Base-by-base conservation (phyloP, 2,888 invertebrate genomes). In the Melanchra persicariae region DNA sequence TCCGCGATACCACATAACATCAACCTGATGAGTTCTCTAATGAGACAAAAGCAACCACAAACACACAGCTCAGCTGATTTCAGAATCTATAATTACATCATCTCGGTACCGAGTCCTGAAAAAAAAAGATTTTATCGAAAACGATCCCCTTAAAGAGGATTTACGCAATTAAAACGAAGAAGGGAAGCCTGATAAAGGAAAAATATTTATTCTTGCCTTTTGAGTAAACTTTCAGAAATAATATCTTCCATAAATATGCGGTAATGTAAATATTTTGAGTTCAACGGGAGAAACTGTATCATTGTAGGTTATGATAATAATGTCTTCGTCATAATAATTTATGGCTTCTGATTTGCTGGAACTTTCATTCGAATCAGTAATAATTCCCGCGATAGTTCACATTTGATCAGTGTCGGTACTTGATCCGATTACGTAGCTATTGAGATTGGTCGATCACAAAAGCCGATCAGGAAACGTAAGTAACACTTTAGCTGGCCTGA, bases 141-240 rank as follows among this genome's bases (percentile, higher is more conserved):
- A 87, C 85, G 88, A 92, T 89, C 88, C 88, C 85, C 87, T 84
- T 88, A 90, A 92, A 93, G 92, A 91, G 92, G 93, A 94, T 94
- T 94, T 92, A 87, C 89, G 91, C 93, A 94, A 94, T 94, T 94
- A 94, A 93, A 94, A 90, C 84, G 88, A 88, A 86, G 88, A 89
- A 87, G 82, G 88, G 82, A 84, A 89, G 79, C 77, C 83, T 78
- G 87, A 87, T 87, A 88, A 89, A 90, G 86, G 86, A 87, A 88
- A 89, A 90, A 88, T 87, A 87, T 90, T 87, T 89, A 87, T 88
- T 89, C 85, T 87, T 88, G 85, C 82, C 84, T 90, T 90, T 89
- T 89, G 85, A 88, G 87, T 89, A 88, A 88, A 88, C 85, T 87
- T 88, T 76, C 61, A 62, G 70, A 75, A 83, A 85, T 83, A 85